These are phyloP conservation scores for Ifrita kowaldi DNA, from an alignment of 2,113 vertebrate species.

Conservation along the genomic window DNA sequence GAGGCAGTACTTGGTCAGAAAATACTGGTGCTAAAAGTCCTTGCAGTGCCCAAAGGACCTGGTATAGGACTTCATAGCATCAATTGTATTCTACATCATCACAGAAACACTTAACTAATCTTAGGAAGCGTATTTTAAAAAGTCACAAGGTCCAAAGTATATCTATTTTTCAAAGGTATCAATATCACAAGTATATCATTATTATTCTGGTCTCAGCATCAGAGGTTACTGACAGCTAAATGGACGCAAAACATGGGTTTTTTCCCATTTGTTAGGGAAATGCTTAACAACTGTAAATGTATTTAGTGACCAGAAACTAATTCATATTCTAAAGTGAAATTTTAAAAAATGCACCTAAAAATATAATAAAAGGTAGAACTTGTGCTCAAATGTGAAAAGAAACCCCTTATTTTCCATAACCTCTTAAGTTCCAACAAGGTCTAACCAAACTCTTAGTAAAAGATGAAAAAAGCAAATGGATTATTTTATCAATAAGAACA, in stretches of 20 bases:
- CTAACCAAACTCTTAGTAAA: neutral
- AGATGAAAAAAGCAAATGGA: neutral
- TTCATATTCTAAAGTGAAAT: neutral
- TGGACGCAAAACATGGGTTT: neutral
- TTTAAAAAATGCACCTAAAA: neutral
- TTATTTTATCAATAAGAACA: neutral
- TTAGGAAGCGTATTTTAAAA: neutral
- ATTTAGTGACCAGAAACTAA: neutral
- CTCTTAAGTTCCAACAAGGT: neutral
- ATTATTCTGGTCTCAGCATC: conserved; percentile 8
- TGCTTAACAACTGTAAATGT: neutral
- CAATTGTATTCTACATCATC: neutral
- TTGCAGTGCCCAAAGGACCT: neutral
- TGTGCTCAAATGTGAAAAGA: neutral
- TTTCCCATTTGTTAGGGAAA: neutral
- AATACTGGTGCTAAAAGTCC: neutral
- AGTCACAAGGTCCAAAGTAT: neutral
- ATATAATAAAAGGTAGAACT: neutral
- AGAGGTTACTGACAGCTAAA: conserved; percentile 41
- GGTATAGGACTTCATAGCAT: neutral
- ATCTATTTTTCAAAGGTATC: neutral
- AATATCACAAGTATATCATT: neutral
- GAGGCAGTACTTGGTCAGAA: neutral
- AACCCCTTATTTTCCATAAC: neutral
- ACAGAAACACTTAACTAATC: neutral